phyloP scores from a whole-genome alignment of 1,140 invertebrate species.

The Drosophila paulistorum region DNA sequence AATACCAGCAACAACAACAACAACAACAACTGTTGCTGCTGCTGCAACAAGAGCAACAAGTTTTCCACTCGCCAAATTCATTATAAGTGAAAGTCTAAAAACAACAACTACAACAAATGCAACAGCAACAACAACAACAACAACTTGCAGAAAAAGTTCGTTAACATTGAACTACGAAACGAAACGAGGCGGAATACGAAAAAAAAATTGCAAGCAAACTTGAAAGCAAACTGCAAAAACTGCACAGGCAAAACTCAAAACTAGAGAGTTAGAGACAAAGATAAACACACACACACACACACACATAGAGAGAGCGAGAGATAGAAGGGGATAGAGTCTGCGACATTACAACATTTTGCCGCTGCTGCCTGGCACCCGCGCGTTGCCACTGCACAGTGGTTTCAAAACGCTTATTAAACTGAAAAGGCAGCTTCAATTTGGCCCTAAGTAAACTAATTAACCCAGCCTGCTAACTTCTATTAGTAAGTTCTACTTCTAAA shows the following conservation, averaged over 20 bases:
- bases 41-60: slow-evolving; percentile 41
- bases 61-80: slow-evolving; percentile 77
- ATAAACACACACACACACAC: neutral
- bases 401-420: neutral
- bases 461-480: no score
- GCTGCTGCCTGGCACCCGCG: slow-evolving; percentile 56
- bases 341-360: slow-evolving; percentile 67
- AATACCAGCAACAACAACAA: slow-evolving; percentile 47
- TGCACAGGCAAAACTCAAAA: slow-evolving; percentile 11
- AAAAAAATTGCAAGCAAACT: slow-evolving; percentile 49
- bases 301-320: slow-evolving; percentile 18
- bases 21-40: slow-evolving; percentile 25
- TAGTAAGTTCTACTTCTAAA: no score
- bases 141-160: slow-evolving; percentile 73
- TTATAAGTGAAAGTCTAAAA: slow-evolving; percentile 77
- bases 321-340: slow-evolving; percentile 34
- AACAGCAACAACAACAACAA: slow-evolving; percentile 20
- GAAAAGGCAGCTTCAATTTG: no score
- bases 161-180: slow-evolving; percentile 83
- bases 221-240: slow-evolving; percentile 29
- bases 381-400: neutral
- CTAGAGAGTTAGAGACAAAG: slow-evolving; percentile 25
- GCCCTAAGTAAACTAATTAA: no score
- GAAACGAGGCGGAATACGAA: slow-evolving; percentile 52
- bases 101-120: slow-evolving; percentile 37